phyloP scores from a whole-genome alignment of 2,113 vertebrate species.

The Gnathonemus echidnorhynchus region DNA sequence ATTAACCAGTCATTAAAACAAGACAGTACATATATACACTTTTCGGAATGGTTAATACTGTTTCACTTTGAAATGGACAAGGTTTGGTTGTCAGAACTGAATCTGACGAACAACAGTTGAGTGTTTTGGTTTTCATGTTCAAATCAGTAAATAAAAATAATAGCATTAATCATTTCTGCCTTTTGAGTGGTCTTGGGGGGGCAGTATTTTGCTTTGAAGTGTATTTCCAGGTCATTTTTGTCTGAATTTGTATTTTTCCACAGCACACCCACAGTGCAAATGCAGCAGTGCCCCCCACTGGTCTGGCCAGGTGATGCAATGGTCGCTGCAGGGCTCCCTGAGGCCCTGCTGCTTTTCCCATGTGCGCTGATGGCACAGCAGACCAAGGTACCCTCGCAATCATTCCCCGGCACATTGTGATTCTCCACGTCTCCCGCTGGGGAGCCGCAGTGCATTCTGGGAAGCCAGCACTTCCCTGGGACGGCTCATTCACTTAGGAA shows the following conservation, averaged over 20 bases:
- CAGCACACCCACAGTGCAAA: not conserved
- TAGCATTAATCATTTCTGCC: not conserved
- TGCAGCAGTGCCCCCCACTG: not conserved
- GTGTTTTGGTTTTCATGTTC: not conserved
- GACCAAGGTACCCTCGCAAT: not conserved
- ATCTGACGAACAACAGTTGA: not conserved
- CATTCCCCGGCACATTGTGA: not conserved
- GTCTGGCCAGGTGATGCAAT: not conserved
- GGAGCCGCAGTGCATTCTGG: slow-evolving; percentile 1
- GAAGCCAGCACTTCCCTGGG: not conserved
- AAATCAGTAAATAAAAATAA: not conserved
- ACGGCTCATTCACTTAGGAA: not conserved
- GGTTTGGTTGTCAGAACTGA: not conserved
- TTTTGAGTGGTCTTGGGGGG: not conserved
- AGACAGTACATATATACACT: not conserved
- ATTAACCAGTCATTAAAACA: not conserved
- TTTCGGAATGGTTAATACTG: not conserved
- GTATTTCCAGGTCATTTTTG: not conserved
- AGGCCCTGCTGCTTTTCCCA: not conserved
- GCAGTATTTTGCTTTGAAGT: not conserved
- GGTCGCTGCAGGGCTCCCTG: not conserved
- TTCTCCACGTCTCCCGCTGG: not conserved
- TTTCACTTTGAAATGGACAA: not conserved
- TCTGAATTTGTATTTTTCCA: not conserved
- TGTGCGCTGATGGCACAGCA: not conserved